These are phyloP conservation scores for Zophobas atratus DNA, from an alignment of 1,140 invertebrate genomes.

Conservation along the genomic window DNA sequence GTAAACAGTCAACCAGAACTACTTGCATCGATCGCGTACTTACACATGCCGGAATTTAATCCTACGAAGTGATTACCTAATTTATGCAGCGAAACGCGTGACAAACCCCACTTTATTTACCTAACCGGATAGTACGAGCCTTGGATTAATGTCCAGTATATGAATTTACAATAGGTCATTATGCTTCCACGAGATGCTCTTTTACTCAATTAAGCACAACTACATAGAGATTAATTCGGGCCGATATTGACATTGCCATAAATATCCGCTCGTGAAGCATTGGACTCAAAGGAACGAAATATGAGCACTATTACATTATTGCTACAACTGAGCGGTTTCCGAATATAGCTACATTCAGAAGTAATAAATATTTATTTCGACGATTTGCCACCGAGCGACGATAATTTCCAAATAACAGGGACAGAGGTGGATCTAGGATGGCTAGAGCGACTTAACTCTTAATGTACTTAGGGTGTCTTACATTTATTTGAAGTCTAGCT, in stretches of 20 bases:
- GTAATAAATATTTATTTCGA: too few relatives aligned
- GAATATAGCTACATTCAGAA: too few relatives aligned
- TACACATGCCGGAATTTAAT: conserved; percentile 7
- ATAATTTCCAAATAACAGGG: too few relatives aligned
- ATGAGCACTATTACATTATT: neutral
- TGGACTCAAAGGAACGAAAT: neutral
- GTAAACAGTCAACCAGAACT: too few relatives aligned
- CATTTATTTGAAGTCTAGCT: too few relatives aligned
- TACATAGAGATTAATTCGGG: conserved; percentile 3
- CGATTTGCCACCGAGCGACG: too few relatives aligned
- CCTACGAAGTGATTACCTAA: neutral
- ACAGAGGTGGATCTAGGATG: too few relatives aligned
- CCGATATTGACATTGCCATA: conserved; percentile 3
- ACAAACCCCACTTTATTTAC: conserved; percentile 19
- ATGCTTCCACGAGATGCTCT: conserved; percentile 19
- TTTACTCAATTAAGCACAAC: conserved; percentile 36
- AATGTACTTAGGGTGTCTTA: too few relatives aligned
- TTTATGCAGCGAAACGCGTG: conserved; percentile 28
- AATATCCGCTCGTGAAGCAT: conserved; percentile 20
- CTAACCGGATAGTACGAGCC: neutral
- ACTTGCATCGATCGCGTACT: neutral
- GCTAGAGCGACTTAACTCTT: too few relatives aligned
- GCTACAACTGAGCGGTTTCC: neutral
- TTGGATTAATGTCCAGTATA: conserved; percentile 33
- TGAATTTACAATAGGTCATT: conserved; percentile 36